Evolutionary conservation across 2,888 invertebrate species (phyloP), one percentile per base, ranked within the genome.

Genomic region (Phengaris arion): DNA sequence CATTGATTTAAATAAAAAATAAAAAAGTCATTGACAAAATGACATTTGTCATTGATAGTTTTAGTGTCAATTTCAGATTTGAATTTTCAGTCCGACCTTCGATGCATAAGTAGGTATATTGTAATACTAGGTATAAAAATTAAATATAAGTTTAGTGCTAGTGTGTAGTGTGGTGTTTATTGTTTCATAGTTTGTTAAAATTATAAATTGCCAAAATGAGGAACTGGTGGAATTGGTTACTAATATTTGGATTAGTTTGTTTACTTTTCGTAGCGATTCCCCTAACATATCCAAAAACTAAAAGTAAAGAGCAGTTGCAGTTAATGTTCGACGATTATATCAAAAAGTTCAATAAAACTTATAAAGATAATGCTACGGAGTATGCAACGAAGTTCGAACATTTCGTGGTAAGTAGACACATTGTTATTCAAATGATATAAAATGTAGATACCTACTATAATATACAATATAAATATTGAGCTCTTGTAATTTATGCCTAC

Each of bases 281-380:
- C 4, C 69, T 93, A 22, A 80, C 85, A 5, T 84, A 89, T 74
- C 78, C 82, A 5, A 81, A 81, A 2, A 78, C 83, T 35, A 82
- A 80, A 75, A 82, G 82, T 74, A 82, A 85, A 72, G 81, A 87
- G 75, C 82, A 87, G 78, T 79, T 91, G 51, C 84, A 86, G 77
- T 83, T 89, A 13, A 84, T 90, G 81, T 95, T 95, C 79, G 85
- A 93, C 74, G 85, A 91, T 46, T 95, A 94, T 79, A 86, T 94
- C 13, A 79, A 86, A 80, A 89, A 92, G 82, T 95, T 90, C 80
- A 94, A 95, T 82, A 95, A 94, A 90, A 89, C 87, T 80, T 95
- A 95, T 81, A 85, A 84, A 81, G 83, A 86, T 77, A 88, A 87
- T 76, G 86, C 90, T 0, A 86, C 85, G 5, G 94, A 95, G 83